Evolutionary conservation across 2,113 vertebrate genomes (phyloP).

Genomic region (Apodemus sylvaticus): DNA sequence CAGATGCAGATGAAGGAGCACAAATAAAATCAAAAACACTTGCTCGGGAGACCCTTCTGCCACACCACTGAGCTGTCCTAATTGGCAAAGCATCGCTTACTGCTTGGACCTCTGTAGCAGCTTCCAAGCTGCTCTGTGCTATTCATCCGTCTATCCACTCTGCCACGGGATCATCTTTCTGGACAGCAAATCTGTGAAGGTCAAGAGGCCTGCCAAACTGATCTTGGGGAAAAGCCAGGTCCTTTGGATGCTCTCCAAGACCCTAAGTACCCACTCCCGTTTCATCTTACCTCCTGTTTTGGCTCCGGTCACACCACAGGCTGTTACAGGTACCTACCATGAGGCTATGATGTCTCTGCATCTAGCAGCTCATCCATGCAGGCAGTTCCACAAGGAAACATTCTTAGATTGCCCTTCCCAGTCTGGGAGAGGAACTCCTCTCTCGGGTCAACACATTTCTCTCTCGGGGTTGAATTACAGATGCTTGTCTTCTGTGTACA

Average conservation of each 20-base stretch:
- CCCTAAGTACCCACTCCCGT: neutral
- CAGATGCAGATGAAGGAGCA: neutral
- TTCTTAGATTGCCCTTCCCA: neutral
- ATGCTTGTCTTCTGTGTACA: neutral
- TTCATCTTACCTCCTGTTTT: neutral
- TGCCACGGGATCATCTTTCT: conserved; percentile 11
- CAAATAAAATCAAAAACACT: neutral
- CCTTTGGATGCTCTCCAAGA: neutral
- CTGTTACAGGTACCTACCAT: neutral
- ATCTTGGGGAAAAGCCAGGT: neutral
- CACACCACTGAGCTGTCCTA: neutral
- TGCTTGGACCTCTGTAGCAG: neutral
- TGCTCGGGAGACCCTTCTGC: neutral
- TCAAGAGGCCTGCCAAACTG: neutral
- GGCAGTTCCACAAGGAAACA: neutral
- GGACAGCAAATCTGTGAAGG: conserved; percentile 7
- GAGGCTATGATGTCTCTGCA: neutral
- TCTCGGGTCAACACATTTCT: neutral
- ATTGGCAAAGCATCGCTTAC: neutral
- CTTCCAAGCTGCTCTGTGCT: neutral
- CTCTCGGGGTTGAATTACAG: neutral
- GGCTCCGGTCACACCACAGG: neutral
- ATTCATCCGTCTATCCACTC: neutral
- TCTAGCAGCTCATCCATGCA: neutral
- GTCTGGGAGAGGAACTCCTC: neutral